phyloP scores from a whole-genome alignment of 1,140 invertebrate genomes.

The Euschistus heros region DNA sequence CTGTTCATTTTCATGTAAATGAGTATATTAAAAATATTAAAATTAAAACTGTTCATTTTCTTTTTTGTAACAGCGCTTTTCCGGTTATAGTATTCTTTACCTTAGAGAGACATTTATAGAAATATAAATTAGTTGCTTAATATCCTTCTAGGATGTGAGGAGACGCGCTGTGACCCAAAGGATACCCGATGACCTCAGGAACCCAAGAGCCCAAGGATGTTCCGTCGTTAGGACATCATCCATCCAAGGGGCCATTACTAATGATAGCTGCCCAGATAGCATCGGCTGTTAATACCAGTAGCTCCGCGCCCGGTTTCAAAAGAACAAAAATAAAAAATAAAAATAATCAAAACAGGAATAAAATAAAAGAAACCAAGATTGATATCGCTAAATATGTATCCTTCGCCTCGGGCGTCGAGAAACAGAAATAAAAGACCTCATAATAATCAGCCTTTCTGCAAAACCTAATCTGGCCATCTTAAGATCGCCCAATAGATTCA shows the following conservation, averaged over 20 bases:
- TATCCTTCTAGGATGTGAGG: no score
- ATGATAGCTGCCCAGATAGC: neutral
- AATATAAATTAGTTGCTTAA: no score
- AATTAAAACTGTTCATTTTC: no score
- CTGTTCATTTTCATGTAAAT: no score
- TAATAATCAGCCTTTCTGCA: conserved; percentile 3
- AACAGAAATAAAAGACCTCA: neutral
- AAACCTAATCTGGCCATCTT: neutral
- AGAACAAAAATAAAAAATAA: neutral
- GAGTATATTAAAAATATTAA: no score
- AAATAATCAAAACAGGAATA: neutral
- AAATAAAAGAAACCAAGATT: neutral
- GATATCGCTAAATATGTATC: neutral
- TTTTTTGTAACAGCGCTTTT: no score
- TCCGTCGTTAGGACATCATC: neutral
- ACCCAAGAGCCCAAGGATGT: no score
- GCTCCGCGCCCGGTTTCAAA: neutral
- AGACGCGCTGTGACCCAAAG: no score
- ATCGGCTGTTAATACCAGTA: conserved; percentile 2
- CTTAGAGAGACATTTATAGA: no score
- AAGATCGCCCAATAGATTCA: no score
- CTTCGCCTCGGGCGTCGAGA: neutral
- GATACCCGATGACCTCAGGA: no score
- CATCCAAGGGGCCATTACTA: neutral
- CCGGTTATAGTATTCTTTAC: no score